Percentiles rank a stretch among this genome's conserved stretches.
phyloP scores from a whole-genome alignment of 2,888 invertebrate species.

The Tenthredo distinguenda region DNA sequence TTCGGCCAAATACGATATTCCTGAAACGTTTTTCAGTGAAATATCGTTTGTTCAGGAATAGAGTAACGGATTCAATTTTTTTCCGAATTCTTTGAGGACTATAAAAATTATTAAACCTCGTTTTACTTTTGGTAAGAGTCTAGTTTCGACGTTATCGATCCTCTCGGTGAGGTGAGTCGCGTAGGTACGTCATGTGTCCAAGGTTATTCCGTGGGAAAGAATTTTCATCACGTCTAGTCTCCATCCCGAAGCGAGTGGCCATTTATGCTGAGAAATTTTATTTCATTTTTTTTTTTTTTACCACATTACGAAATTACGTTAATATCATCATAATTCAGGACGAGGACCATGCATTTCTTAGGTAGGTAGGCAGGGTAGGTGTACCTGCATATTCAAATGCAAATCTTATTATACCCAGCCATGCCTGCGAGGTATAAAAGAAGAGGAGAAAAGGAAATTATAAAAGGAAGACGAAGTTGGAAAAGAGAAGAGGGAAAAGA shows the following conservation, averaged over 20 bases:
- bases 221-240: constrained; percentile 1
- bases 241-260: neutral
- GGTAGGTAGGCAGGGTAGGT: neutral
- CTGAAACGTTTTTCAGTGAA: neutral
- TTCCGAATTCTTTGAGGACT: neutral
- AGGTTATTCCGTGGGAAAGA: neutral
- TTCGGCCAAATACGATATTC: neutral
- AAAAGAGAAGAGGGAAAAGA: neutral
- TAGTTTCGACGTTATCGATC: constrained; percentile 42
- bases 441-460: neutral
- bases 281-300: neutral
- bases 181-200: constrained; percentile 28
- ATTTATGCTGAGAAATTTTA: neutral
- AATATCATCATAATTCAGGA: neutral
- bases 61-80: no score
- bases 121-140: no score
- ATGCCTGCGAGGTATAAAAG: neutral
- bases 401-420: constrained; percentile 2
- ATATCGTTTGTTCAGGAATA: no score
- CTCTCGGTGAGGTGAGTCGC: neutral
- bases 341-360: neutral
- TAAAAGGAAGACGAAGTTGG: neutral
- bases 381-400: neutral
- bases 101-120: neutral
- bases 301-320: neutral